Evolutionary conservation across 2,797 vertebrate species (phyloP).

Genomic region (Pelobates cultripes): DNA sequence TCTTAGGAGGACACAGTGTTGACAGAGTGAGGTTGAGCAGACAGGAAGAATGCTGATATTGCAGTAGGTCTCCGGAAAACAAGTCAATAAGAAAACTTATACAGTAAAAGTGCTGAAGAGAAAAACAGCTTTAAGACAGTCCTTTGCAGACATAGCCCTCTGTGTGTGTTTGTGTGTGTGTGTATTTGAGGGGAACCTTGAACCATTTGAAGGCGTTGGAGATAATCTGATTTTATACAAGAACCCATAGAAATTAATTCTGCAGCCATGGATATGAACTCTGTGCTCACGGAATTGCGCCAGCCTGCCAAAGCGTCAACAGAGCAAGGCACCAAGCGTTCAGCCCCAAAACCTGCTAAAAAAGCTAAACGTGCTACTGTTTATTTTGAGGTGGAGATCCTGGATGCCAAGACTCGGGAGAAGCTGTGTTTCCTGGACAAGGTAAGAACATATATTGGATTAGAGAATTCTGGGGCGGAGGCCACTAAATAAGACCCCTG

Average conservation of each 20-base stretch:
- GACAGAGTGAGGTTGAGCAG: slow-evolving; percentile 27
- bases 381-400: slow-evolving; percentile 97
- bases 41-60: slow-evolving; percentile 21
- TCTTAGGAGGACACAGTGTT: slow-evolving; percentile 9
- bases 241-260: neutral
- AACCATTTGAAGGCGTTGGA: slow-evolving; percentile 14
- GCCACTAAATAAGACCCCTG: neutral
- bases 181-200: neutral
- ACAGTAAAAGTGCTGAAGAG: neutral
- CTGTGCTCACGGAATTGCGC: slow-evolving; percentile 77
- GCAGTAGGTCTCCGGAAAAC: slow-evolving; percentile 14
- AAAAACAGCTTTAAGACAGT: neutral
- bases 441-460: slow-evolving; percentile 66
- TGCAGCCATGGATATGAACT: slow-evolving; percentile 73
- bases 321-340: slow-evolving; percentile 58
- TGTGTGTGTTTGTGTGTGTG: neutral
- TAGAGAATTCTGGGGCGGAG: neutral
- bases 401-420: slow-evolving; percentile 91
- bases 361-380: slow-evolving; percentile 91
- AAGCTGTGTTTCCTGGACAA: slow-evolving; percentile 97
- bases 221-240: neutral
- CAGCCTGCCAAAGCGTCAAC: slow-evolving; percentile 58
- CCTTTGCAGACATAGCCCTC: neutral
- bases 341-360: slow-evolving; percentile 65
- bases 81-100: neutral